A percentile compares a stretch with the other conserved stretches of the same genome.
Evolutionary conservation across 2,113 vertebrate species (phyloP).

Genomic region (Oryzias melastigma): DNA sequence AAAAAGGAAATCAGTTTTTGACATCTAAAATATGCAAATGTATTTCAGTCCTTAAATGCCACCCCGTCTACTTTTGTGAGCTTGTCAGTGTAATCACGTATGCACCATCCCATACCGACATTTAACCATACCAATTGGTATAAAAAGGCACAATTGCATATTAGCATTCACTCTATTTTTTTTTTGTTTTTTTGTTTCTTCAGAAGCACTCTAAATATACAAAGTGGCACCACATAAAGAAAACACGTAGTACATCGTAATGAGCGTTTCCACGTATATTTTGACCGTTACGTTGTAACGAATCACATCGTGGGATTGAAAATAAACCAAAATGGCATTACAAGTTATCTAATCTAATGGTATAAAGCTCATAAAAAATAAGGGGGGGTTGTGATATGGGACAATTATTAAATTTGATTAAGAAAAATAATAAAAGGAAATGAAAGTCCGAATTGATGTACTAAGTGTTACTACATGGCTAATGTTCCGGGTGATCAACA

Average conservation of each 20-base stretch:
- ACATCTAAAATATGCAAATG: slow-evolving; percentile 68
- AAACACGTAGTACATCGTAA: slow-evolving; percentile 47
- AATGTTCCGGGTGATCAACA: slow-evolving; percentile 80
- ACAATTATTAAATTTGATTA: slow-evolving; percentile 15
- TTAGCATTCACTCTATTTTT: slow-evolving; percentile 94
- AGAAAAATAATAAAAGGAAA: slow-evolving; percentile 9
- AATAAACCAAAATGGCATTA: slow-evolving; percentile 79
- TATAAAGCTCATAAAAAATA: slow-evolving; percentile 43
- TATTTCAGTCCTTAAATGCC: slow-evolving; percentile 80
- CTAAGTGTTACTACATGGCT: slow-evolving; percentile 73
- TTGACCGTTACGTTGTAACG: slow-evolving; percentile 38
- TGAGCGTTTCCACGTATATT: slow-evolving; percentile 49
- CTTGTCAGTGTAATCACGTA: slow-evolving; percentile 80
- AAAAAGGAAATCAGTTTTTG: slow-evolving; percentile 80
- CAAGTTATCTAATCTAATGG: slow-evolving; percentile 71
- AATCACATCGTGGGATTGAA: slow-evolving; percentile 32
- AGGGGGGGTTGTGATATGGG: slow-evolving; percentile 19
- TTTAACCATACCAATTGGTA: slow-evolving; percentile 92
- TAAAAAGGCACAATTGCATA: slow-evolving; percentile 99
- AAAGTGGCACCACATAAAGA: slow-evolving; percentile 89
- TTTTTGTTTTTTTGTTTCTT: slow-evolving; percentile 65
- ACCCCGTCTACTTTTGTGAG: slow-evolving; percentile 79
- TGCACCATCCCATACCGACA: slow-evolving; percentile 87
- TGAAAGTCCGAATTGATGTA: slow-evolving; percentile 56
- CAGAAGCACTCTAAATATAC: slow-evolving; percentile 94